phyloP scores from a whole-genome alignment of 2,888 invertebrate species.

The Orchesella flavescens region DNA sequence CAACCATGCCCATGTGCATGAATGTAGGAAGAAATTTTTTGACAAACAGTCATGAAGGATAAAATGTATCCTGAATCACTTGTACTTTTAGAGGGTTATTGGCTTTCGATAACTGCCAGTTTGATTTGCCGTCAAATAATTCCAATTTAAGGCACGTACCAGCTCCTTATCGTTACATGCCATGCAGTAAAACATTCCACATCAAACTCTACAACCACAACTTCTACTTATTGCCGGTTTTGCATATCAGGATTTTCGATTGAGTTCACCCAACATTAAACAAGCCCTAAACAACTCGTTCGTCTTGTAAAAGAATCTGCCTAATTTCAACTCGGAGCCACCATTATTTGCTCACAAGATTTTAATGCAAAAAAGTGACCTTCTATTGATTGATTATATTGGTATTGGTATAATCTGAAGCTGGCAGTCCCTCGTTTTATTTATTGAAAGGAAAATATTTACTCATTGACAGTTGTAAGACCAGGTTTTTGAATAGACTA shows the following conservation, averaged over 20 bases:
- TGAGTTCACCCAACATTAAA: constrained; percentile 54
- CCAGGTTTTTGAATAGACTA: no score
- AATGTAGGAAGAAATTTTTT: no score
- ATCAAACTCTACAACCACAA: neutral
- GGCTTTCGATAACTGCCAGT: constrained; percentile 46
- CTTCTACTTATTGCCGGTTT: constrained; percentile 40
- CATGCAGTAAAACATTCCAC: constrained; percentile 11
- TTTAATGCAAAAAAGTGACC: constrained; percentile 42
- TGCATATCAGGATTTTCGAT: constrained; percentile 61
- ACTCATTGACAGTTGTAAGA: constrained; percentile 16
- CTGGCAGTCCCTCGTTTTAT: constrained; percentile 35
- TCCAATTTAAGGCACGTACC: constrained; percentile 60
- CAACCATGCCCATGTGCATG: no score
- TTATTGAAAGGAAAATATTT: constrained; percentile 10
- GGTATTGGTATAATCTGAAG: constrained; percentile 29
- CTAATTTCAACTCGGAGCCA: constrained; percentile 44
- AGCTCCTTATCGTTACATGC: constrained; percentile 43
- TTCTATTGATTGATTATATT: constrained; percentile 61
- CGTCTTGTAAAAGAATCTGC: constrained; percentile 41
- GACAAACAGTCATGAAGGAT: no score
- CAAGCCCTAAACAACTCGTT: constrained; percentile 52
- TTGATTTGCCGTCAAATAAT: constrained; percentile 58
- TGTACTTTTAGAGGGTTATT: constrained; percentile 34
- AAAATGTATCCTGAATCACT: no score
- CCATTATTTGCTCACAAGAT: constrained; percentile 47